Evolutionary conservation across 2,888 invertebrate genomes (phyloP), one percentile per base, ranked within the genome.

Genomic region (Gandaritis pyraliata): DNA sequence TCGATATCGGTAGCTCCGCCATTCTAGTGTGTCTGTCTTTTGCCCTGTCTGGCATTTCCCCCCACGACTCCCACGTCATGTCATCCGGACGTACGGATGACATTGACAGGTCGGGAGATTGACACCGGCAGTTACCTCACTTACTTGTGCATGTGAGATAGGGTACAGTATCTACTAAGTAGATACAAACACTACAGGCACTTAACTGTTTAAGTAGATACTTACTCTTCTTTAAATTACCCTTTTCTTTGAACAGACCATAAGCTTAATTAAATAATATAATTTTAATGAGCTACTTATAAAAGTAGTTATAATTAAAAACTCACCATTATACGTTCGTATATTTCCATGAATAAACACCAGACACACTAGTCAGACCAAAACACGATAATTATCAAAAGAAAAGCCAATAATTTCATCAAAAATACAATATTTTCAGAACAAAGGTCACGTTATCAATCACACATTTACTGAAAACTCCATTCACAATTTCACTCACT

Each of bases 371-470:
- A 13, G 11, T 18, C 33, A 7, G 33, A 5, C 16, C 8, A 57
- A 23, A 46, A 41, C 11, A 39, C 43, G 15, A 41, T 23, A 46
- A 2, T 47, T 15, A 46, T 39, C 15, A 39, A 6, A 54, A 50
- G 49, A 41, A 18, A 55, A 56, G 10, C 8, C 1, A 43, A 23
- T 12, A 33, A 43, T 59, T 61, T 47, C 41, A 41, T 47, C 12
- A 15, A 29, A 55, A 52, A 58, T 6, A 52, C 29, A 11, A 54
- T 64, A 63, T 71, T 71, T 66, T 62, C 70, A 64, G 63, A 71
- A 76, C 73, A 80, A 77, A 79, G 73, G 77, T 81, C 76, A 74
- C 75, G 71, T 72, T 73, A 74, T 72, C 75, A 78, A 74, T 72
- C 75, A 78, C 79, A 74, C 76, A 64, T 69, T 67, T 72, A 64